phyloP scores from a whole-genome alignment of 2,797 vertebrate genomes.

The Diplodus puntazzo region DNA sequence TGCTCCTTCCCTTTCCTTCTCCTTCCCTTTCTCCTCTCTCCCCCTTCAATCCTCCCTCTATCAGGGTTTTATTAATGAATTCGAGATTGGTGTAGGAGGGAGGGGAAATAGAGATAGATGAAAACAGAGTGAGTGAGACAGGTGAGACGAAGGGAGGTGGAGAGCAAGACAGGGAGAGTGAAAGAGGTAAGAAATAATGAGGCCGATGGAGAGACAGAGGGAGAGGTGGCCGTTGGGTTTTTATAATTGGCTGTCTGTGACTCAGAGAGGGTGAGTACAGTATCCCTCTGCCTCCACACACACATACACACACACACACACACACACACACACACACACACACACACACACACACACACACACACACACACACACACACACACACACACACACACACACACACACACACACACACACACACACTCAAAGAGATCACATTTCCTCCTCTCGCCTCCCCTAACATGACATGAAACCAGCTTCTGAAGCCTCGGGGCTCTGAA shows the following conservation, averaged over 20 bases:
- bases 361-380: too few relatives aligned
- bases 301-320: conserved; percentile 23
- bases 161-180: conserved; percentile 27
- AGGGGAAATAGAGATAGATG: conserved; percentile 3
- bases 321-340: too few relatives aligned
- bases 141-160: conserved; percentile 39
- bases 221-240: conserved; percentile 68
- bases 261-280: conserved; percentile 65
- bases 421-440: conserved; percentile 65
- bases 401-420: conserved; percentile 10
- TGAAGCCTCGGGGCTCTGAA: conserved; percentile 62
- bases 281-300: conserved; percentile 39
- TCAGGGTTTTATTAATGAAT: conserved; percentile 61
- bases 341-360: too few relatives aligned
- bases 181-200: conserved; percentile 37
- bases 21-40: neutral
- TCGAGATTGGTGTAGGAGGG: conserved; percentile 8
- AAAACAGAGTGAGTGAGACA: conserved; percentile 34
- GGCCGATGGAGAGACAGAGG: conserved; percentile 29
- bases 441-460: conserved; percentile 57
- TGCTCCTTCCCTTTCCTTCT: neutral
- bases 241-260: conserved; percentile 78
- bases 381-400: conserved; percentile 38
- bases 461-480: conserved; percentile 72
- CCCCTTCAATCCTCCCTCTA: conserved; percentile 6